Percentiles rank a stretch among this genome's conserved stretches.
phyloP scores from a whole-genome alignment of 2,797 vertebrate species.

The Emys orbicularis region DNA sequence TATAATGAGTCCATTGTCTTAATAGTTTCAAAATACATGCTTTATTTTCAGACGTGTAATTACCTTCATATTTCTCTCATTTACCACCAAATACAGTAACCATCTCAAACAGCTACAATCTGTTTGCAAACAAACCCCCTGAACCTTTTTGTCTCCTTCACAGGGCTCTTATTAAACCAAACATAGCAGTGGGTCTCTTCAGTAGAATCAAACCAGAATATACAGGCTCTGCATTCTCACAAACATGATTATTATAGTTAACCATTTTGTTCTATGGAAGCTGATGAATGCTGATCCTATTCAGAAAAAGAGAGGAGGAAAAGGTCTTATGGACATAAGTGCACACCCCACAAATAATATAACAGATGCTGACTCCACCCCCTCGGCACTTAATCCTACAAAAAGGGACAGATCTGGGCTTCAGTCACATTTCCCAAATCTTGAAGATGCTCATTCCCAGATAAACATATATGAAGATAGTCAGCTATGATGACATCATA shows the following conservation, averaged over 20 bases:
- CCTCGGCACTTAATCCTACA: neutral
- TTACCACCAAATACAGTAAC: neutral
- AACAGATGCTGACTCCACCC: neutral
- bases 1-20: neutral
- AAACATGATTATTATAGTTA: neutral
- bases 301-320: neutral
- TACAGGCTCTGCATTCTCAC: neutral
- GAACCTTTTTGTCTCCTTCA: neutral
- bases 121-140: neutral
- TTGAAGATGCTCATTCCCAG: neutral
- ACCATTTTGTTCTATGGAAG: neutral
- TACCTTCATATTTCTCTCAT: neutral
- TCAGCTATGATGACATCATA: neutral
- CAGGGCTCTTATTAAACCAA: neutral
- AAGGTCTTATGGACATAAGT: neutral
- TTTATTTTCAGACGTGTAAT: neutral
- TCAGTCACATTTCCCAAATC: neutral
- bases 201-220: neutral
- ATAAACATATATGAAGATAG: neutral
- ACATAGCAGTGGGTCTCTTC: neutral
- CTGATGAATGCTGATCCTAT: neutral
- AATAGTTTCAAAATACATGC: neutral
- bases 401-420: neutral
- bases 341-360: neutral
- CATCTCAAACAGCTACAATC: neutral